These are phyloP conservation scores for Salmo trutta DNA, from an alignment of 2,797 vertebrate genomes.

Conservation along the genomic window DNA sequence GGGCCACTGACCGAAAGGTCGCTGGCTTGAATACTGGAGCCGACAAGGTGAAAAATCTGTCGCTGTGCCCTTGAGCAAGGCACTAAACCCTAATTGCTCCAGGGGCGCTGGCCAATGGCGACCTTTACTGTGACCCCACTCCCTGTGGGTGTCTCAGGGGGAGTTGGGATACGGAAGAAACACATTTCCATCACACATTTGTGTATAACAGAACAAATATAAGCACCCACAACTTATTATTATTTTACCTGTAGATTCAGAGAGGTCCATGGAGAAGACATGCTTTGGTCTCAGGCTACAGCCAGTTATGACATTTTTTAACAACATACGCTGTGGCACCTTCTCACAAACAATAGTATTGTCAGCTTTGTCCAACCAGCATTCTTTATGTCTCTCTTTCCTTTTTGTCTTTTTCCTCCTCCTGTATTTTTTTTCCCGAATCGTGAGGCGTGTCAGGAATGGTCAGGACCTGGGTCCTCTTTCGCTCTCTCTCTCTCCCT, in stretches of 20 bases:
- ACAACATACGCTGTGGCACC: background rate
- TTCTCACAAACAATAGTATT: background rate
- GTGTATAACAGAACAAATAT: too few relatives aligned
- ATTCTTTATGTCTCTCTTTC: background rate
- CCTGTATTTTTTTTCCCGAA: conserved; percentile 34
- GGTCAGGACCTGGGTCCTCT: background rate
- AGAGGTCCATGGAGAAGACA: background rate
- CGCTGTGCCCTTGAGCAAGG: too few relatives aligned
- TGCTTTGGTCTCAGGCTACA: background rate
- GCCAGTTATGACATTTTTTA: background rate
- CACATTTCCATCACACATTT: background rate
- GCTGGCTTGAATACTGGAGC: too few relatives aligned
- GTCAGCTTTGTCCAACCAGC: background rate
- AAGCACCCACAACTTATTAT: too few relatives aligned
- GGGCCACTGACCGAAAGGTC: too few relatives aligned
- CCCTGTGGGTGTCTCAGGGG: too few relatives aligned
- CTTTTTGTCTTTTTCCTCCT: conserved; percentile 23
- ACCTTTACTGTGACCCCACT: too few relatives aligned
- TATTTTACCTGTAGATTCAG: background rate
- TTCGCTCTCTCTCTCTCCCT: conserved; percentile 42
- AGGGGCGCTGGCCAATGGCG: too few relatives aligned
- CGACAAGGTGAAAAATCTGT: too few relatives aligned
- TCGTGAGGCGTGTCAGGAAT: conserved; percentile 40
- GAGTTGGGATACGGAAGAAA: too few relatives aligned
- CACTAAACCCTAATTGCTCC: too few relatives aligned